A percentile compares a stretch with the other conserved stretches of the same genome.
These are phyloP conservation scores for Thymallus thymallus DNA, from an alignment of 2,113 vertebrate genomes.

Conservation along the genomic window DNA sequence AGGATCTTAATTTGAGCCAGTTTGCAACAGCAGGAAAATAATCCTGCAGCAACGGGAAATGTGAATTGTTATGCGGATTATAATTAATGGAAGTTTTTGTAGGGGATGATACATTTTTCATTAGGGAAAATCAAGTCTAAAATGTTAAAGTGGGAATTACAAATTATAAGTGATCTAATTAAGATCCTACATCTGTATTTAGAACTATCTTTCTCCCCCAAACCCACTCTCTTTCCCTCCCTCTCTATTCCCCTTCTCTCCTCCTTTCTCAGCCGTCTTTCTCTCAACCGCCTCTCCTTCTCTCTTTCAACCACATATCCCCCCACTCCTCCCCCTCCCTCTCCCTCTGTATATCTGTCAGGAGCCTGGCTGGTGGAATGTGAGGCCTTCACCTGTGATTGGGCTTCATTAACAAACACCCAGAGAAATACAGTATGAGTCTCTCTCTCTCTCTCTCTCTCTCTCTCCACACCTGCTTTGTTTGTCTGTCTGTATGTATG, in stretches of 20 bases:
- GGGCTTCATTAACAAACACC: constrained; percentile 40
- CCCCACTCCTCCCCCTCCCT: background rate
- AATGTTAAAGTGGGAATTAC: too few relatives aligned
- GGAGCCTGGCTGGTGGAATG: constrained; percentile 58
- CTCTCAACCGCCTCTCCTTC: too few relatives aligned
- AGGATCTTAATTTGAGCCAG: too few relatives aligned
- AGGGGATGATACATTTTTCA: too few relatives aligned
- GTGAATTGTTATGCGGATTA: too few relatives aligned
- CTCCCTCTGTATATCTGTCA: constrained; percentile 57
- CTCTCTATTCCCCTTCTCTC: background rate
- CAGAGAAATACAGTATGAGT: constrained; percentile 65
- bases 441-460: background rate
- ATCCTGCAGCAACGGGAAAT: too few relatives aligned
- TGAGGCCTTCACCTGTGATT: constrained; percentile 62
- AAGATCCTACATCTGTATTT: too few relatives aligned
- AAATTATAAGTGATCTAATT: too few relatives aligned
- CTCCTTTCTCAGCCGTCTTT: background rate
- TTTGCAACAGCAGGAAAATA: too few relatives aligned
- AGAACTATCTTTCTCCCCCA: too few relatives aligned
- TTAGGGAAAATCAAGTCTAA: too few relatives aligned
- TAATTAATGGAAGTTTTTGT: too few relatives aligned
- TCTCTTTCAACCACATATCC: background rate
- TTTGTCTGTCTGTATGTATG: constrained; percentile 36
- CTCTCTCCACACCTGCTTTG: constrained; percentile 4
- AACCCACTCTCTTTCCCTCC: background rate